Evolutionary conservation across 2,113 vertebrate species (phyloP).

Genomic region (Chunga burmeisteri): DNA sequence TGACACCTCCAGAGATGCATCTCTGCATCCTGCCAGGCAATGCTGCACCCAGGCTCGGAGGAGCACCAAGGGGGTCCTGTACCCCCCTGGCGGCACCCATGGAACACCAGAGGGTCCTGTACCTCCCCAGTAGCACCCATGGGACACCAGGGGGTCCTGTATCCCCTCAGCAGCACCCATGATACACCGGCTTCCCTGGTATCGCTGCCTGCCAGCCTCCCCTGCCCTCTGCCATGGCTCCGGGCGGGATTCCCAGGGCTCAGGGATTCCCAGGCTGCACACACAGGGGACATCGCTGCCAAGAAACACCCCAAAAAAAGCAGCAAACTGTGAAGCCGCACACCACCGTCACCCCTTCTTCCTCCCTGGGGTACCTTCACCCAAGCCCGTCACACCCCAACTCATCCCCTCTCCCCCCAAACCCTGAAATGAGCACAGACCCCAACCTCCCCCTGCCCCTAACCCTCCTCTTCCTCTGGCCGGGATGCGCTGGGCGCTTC

Average conservation of each 20-base stretch:
- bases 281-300: background rate
- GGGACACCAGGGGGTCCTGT: background rate
- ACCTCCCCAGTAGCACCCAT: background rate
- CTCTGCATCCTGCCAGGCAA: background rate
- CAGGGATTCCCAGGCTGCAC: background rate
- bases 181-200: background rate
- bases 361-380: too few species aligned
- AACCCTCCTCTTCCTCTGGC: background rate
- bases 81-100: background rate
- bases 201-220: background rate
- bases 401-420: background rate
- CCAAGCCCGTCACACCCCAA: background rate
- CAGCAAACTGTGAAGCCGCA: fast-evolving
- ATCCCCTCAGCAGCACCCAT: background rate
- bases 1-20: background rate
- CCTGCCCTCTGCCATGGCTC: background rate
- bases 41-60: background rate
- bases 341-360: background rate
- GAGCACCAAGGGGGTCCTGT: background rate
- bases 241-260: background rate
- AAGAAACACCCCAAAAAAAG: background rate
- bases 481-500: background rate
- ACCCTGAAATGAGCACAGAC: fast-evolving
- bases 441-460: background rate
- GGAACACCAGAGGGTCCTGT: too few species aligned